These are phyloP conservation scores for Stichopus horrens DNA, from an alignment of 53 echinoderm and acorn worm genomes.

Conservation along the genomic window DNA sequence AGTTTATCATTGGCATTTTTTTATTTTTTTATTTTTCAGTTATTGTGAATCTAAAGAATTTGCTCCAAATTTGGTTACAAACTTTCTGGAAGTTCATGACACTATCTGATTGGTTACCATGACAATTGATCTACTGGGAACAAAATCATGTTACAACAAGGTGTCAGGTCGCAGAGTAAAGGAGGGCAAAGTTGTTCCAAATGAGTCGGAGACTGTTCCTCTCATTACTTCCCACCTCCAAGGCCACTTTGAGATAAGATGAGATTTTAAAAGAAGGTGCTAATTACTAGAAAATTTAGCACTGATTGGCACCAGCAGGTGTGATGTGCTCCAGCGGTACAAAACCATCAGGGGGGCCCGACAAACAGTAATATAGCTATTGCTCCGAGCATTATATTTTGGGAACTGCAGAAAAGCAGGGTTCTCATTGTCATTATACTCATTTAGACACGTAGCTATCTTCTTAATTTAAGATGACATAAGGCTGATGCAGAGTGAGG, in stretches of 20 bases:
- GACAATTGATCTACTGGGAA: constrained; percentile 27
- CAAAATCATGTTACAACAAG: constrained; percentile 27
- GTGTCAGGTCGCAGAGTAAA: constrained; percentile 14
- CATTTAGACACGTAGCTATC: constrained; percentile 22
- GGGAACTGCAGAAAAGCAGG: constrained; percentile 33
- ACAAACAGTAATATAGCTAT: constrained; percentile 34
- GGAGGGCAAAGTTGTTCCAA: constrained; percentile 25
- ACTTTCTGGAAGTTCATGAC: constrained; percentile 25
- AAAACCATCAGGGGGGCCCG: constrained; percentile 27
- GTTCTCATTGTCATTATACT: constrained; percentile 40
- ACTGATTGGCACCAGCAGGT: constrained; percentile 46
- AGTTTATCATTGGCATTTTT: no score
- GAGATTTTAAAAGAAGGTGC: constrained; percentile 43
- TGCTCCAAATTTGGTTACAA: background rate
- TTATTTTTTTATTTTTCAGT: no score
- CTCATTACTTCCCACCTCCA: background rate
- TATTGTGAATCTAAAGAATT: background rate
- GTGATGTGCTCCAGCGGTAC: constrained; percentile 16
- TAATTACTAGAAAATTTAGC: constrained; percentile 44
- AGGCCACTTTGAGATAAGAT: constrained; percentile 41
- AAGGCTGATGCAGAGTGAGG: constrained; percentile 37
- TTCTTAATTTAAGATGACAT: constrained; percentile 44
- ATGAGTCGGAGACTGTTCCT: background rate
- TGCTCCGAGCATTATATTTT: constrained; percentile 43
- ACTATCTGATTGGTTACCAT: constrained; percentile 27